phyloP scores from a whole-genome alignment of 2,797 vertebrate species.

The Gallinago nigripennis region DNA sequence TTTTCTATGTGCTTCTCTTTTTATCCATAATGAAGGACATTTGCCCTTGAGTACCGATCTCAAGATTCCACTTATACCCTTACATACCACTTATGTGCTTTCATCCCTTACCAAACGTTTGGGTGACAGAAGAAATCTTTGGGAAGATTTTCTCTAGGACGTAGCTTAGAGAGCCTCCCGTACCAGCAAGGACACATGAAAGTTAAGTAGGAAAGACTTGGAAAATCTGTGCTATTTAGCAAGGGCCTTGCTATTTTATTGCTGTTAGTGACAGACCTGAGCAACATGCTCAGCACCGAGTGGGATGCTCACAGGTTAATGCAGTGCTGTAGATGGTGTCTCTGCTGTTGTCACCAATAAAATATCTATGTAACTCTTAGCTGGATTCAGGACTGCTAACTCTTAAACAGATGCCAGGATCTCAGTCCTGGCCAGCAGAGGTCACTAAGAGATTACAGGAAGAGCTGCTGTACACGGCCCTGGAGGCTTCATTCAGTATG shows the following conservation, averaged over 20 bases:
- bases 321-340: background rate
- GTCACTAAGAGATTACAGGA: constrained; percentile 13
- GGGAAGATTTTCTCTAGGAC: background rate
- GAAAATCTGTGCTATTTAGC: background rate
- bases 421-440: constrained; percentile 39
- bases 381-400: background rate
- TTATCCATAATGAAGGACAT: background rate
- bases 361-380: background rate
- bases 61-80: background rate
- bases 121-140: background rate
- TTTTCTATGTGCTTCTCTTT: background rate
- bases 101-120: background rate
- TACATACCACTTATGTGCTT: background rate
- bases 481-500: background rate
- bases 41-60: background rate
- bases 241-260: background rate
- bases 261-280: background rate
- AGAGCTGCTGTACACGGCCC: background rate
- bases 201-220: background rate
- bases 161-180: background rate
- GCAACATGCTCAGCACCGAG: background rate
- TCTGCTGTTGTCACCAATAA: background rate
- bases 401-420: background rate
- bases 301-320: background rate
- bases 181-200: background rate